Percentiles rank a stretch among this genome's conserved stretches.
These are phyloP conservation scores for Ectemnius continuus DNA, from an alignment of 2,888 invertebrate genomes.

Conservation along the genomic window DNA sequence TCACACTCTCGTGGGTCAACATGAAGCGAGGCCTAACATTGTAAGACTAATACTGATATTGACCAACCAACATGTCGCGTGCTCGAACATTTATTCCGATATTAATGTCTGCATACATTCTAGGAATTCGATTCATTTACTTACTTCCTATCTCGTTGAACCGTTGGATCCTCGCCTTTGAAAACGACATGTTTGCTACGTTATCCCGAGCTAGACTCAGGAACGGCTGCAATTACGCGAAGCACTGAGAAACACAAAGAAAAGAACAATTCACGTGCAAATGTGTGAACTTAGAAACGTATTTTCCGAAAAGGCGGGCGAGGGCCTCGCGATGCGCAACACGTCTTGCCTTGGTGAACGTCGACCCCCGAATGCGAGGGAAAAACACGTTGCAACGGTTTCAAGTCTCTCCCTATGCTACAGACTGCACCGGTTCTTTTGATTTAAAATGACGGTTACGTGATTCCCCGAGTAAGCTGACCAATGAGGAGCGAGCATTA, in stretches of 20 bases:
- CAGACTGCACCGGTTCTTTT: slow-evolving; percentile 40
- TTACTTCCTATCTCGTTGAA: slow-evolving; percentile 81
- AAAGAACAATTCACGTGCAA: slow-evolving; percentile 5
- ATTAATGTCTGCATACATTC: too few relatives aligned
- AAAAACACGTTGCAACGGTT: slow-evolving; percentile 35
- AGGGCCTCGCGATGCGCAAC: not conserved
- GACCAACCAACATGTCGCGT: too few relatives aligned
- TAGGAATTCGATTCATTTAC: slow-evolving; percentile 58
- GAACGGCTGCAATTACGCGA: too few relatives aligned
- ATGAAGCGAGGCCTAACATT: too few relatives aligned
- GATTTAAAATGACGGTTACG: slow-evolving; percentile 59
- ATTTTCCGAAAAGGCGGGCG: slow-evolving; percentile 2
- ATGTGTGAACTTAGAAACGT: too few relatives aligned
- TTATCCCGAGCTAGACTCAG: slow-evolving; percentile 1
- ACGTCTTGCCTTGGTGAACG: slow-evolving; percentile 47
- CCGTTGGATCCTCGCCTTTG: slow-evolving; percentile 80
- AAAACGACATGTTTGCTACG: slow-evolving; percentile 79
- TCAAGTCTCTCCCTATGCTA: slow-evolving; percentile 18
- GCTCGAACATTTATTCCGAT: too few relatives aligned
- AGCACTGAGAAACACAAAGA: not conserved
- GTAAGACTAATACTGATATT: too few relatives aligned
- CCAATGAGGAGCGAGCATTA: slow-evolving; percentile 37
- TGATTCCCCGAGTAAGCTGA: not conserved
- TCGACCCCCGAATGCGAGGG: slow-evolving; percentile 43
- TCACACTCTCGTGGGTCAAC: too few relatives aligned